Base-by-base conservation (phyloP, 1,140 invertebrate species). In the Caenorhabditis remanei region DNA sequence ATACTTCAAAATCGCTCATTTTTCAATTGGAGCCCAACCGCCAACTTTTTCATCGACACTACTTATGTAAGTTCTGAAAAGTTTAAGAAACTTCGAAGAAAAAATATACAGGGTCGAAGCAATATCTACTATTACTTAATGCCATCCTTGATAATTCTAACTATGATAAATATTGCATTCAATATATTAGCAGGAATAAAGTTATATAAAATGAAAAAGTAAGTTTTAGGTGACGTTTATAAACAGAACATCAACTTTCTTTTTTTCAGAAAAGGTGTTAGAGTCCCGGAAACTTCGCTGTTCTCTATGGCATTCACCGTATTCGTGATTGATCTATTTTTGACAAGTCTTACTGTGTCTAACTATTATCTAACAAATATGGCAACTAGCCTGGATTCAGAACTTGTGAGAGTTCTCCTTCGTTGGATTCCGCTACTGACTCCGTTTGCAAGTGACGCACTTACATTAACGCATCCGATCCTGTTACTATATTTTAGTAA, bases 401-500 rank as follows among this genome's bases (percentile, higher is more conserved):
- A 43, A 16, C 19, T 71, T 19, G 65, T 71, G 0, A 16, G 19
- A 71, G 16, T 71, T n/a, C 4, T 71, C 1, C 40, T 71, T 16
- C 21, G 16, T 2, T 43, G 40, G 40, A 71, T 71, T 19, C 65
- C 65, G 46, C n/a, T 71, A 41, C 65, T 71, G 0, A 71, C 65
- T 14, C 65, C 65, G n/a, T 71, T 71, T 71, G 65, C 65, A 4
- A 71, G 65, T 46, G 65, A 71, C 46, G 65, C 65, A 7, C 41
- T 71, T 4, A 71, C 65, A 11, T 19, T 71, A 9, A 71, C 65
- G 9, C 65, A 71, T 8, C 65, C 65, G 65, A 19, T 71, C 19
- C 46, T 71, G 41, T n/a, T 71, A 14, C 40, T 71, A 4, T 71
- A 71, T 71, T 71, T 71, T 71, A 71, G 65, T 71, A 71, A 71